Evolutionary conservation across 2,797 vertebrate genomes (phyloP), one percentile per base, ranked within the genome.

Genomic region (Tinamus major): DNA sequence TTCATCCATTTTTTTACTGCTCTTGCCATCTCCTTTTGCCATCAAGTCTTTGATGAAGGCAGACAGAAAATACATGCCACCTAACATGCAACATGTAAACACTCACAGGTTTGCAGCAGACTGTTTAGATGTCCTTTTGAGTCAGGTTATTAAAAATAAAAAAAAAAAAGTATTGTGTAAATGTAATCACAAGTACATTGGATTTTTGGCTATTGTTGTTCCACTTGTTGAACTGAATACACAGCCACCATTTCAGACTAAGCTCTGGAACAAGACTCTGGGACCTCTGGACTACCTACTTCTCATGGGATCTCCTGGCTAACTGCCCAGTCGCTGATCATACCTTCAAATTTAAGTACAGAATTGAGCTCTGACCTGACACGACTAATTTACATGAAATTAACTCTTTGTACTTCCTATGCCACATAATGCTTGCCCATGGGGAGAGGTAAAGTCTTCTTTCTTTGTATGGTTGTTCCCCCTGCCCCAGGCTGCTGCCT

Each of bases 371-470:
- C 16, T 6, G 33, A 7, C 35, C 49, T 27, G 70, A 42, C 8
- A 67, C 8, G 3, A 17, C 63, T 35, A 65, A n/a, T 44, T 44
- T 48, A 61, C 4, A 53, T 26, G 10, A 9, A 20, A 6, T 80
- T 29, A 27, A 39, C 6, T 68, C 76, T 9, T 58, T 42, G n/a
- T 19, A 65, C 33, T 17, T 62, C 21, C 2, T 8, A 10, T 51
- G 8, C 5, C 1, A 0, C 10, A 35, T 48, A 24, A 78, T 65
- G 21, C n/a, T 5, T 37, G 21, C 44, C 9, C n/a, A 33, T 17
- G 10, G 9, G 44, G 33, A 67, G 64, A 41, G 4, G 63, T 17
- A 72, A 75, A 80, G 7, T 4, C 0, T 39, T 42, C 39, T 77
- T 74, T 59, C 15, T 44, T 46, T 18, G 19, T 20, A 59, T 4